Evolutionary conservation across 2,113 vertebrate genomes (phyloP), one percentile per base, ranked within the genome.

Genomic region (Poecile atricapillus): DNA sequence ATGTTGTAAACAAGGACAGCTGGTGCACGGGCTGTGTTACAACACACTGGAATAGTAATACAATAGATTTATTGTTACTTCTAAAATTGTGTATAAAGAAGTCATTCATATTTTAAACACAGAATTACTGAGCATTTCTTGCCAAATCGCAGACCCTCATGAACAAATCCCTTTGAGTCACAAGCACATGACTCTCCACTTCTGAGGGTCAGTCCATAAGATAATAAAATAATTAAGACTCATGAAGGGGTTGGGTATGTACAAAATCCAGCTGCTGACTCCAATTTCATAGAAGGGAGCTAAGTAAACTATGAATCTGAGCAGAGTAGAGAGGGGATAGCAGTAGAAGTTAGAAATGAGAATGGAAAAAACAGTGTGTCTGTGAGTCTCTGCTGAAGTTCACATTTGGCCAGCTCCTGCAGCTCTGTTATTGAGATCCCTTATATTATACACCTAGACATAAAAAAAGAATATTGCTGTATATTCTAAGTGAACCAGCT

Each of bases 1-100:
- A 59, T 81, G 91, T 37, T 93, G 74, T 95, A 94, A 96, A 97
- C 93, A 95, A 91, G 96, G 97, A 83, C 95, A 97, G 94, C 86
- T 97, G 94, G 69, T 90, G 76, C 82, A 64, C 83, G 94, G 94
- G 73, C 83, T 90, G 91, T 92, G 44, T 89, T 93, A 82, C 83
- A 87, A 78, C 52, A 86, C 50, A 75, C 85, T 96, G 67, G 76
- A 93, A 86, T 74, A 94, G 74, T 24, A 90, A 69, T 59, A 98
- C 97, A 98, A 97, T 95, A 94, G 93, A 87, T 83, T 91, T 89
- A 97, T 95, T 98, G 97, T 98, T 83, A 50, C 58, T 95, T 96
- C 90, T 95, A 83, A 94, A 85, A 91, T 78, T 70, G 47, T 93
- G 73, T 43, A 98, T 94, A 98, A 98, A 97, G 95, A 90, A 97